Evolutionary conservation across 2,888 invertebrate species (phyloP), one percentile per base, ranked within the genome.

Genomic region (Blastobasis lacticolella): DNA sequence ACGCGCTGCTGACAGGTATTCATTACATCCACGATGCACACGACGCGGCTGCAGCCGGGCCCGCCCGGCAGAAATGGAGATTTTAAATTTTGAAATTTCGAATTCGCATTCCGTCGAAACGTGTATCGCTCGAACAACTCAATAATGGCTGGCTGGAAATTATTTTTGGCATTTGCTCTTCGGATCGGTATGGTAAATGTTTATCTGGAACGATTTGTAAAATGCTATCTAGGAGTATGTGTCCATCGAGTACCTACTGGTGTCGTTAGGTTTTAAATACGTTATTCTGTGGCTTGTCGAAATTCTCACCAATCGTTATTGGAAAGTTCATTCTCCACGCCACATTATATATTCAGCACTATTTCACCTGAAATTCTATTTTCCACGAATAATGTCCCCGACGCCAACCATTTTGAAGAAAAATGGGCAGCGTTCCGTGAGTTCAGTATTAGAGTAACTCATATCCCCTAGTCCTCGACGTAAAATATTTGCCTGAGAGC

Each of bases 1-100:
- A 86, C 88, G 81, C 86, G 81, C 78, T 79, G 67, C 71, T 85
- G 87, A 84, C 87, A 87, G 85, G 82, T 80, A 84, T 80, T 85
- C 84, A 88, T 88, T 87, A 88, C 81, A 76, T 68, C 67, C 83
- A 81, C 81, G 80, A 78, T 75, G 78, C 79, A 78, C 77, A 71
- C 72, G 72, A 75, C 66, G 72, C 57, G 45, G 52, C 50, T 54
- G 47, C 57, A 58, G 5, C 5, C 8, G 45, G 45, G n/a, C n/a
- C n/a, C 8, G 7, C 23, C 23, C 64, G 62, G 52, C 55, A 62
- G 60, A 57, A 48, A 56, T 51, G 53, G 58, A 57, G 61, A 64
- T 66, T 71, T 71, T 67, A 63, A 66, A 67, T 41, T 67, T 69
- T 64, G 59, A 60, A 67, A 65, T 68, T 66, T 65, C 57, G 61